These are phyloP conservation scores for Mellivora capensis DNA, from an alignment of 2,113 vertebrate species.

Conservation along the genomic window DNA sequence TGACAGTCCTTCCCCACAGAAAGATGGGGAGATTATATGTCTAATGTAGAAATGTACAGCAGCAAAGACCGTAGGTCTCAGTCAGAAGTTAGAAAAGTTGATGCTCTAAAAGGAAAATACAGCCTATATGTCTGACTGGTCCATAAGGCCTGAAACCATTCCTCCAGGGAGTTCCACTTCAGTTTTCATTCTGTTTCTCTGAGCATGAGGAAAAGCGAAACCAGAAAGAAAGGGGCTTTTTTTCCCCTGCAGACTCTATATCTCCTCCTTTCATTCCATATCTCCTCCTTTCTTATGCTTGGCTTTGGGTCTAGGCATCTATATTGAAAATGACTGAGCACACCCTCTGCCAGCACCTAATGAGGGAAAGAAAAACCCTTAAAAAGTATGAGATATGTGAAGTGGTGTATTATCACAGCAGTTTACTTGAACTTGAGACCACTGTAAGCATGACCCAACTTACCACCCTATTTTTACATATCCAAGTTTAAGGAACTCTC, in stretches of 20 bases:
- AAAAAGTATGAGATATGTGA: slow-evolving; percentile 80
- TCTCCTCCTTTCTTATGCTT: slow-evolving; percentile 80
- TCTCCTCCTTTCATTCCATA: slow-evolving; percentile 97
- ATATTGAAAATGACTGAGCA: slow-evolving; percentile 94
- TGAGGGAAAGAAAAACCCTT: slow-evolving; percentile 84
- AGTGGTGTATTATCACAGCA: slow-evolving; percentile 84
- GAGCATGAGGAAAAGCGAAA: slow-evolving; percentile 95
- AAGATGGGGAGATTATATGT: slow-evolving; percentile 92
- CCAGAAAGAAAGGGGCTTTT: slow-evolving; percentile 95
- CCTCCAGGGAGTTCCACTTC: slow-evolving; percentile 96
- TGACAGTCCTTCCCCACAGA: slow-evolving; percentile 92
- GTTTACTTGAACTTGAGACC: slow-evolving; percentile 86
- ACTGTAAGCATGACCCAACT: slow-evolving; percentile 85
- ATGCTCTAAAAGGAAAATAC: slow-evolving; percentile 89
- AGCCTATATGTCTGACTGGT: slow-evolving; percentile 94
- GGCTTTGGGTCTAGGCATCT: slow-evolving; percentile 82
- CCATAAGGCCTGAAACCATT: slow-evolving; percentile 94
- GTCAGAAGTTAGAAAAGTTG: slow-evolving; percentile 86
- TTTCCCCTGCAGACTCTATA: slow-evolving; percentile 91
- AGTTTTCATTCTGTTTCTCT: slow-evolving; percentile 90
- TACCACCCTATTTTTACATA: slow-evolving; percentile 80
- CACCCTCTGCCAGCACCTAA: slow-evolving; percentile 94
- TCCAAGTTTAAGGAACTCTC: slow-evolving; percentile 81
- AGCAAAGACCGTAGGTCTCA: slow-evolving; percentile 88
- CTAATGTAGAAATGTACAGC: slow-evolving; percentile 95